These are phyloP conservation scores for Oenanthe melanoleuca DNA, from an alignment of 2,113 vertebrate species.

Conservation along the genomic window DNA sequence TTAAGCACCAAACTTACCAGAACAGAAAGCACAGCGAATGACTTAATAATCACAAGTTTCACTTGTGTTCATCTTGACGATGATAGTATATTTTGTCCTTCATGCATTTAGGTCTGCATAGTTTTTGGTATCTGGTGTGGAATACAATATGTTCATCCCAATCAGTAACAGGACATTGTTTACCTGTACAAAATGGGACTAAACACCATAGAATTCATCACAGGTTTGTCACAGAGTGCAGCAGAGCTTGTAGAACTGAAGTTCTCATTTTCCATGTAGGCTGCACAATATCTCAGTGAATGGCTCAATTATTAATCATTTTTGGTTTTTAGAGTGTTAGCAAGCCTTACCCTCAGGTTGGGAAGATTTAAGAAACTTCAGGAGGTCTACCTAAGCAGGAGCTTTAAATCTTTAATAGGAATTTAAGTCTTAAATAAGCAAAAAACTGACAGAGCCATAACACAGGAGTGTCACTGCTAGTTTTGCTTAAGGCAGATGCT, in stretches of 20 bases:
- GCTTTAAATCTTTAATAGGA: background rate
- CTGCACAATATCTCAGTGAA: background rate
- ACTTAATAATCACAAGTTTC: background rate
- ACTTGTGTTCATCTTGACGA: background rate
- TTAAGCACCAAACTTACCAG: background rate
- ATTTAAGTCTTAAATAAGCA: background rate
- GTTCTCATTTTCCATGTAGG: background rate
- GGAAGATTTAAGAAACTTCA: background rate
- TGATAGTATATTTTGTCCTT: background rate
- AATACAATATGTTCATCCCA: background rate
- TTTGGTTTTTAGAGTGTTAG: background rate
- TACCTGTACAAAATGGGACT: background rate
- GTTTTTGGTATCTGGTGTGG: background rate
- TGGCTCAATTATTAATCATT: background rate
- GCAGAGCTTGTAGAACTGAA: background rate
- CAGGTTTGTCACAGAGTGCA: background rate
- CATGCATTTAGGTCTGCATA: background rate
- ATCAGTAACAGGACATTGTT: accelerated
- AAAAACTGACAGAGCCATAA: background rate
- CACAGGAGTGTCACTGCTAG: background rate
- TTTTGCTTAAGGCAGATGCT: background rate
- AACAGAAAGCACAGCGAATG: background rate
- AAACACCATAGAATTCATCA: background rate
- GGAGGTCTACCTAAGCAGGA: background rate
- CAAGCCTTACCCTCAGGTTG: background rate